Percentiles rank a stretch among this genome's conserved stretches.
Evolutionary conservation across 2,888 invertebrate genomes (phyloP).

Genomic region (Homarus gammarus): DNA sequence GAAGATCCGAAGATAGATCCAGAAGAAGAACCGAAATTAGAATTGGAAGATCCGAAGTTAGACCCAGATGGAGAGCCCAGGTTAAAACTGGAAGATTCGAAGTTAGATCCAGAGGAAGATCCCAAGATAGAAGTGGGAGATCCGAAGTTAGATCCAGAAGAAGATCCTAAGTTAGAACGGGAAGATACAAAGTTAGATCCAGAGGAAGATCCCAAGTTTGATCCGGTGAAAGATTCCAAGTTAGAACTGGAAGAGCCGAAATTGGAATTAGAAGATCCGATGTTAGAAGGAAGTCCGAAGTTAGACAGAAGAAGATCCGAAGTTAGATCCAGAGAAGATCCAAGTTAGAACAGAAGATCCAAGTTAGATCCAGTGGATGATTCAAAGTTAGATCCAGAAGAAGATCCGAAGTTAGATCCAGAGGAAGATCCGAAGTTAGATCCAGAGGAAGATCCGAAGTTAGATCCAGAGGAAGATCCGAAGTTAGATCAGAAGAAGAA

Average conservation of each 20-base stretch:
- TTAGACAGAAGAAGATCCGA: not conserved
- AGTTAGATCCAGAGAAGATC: not conserved
- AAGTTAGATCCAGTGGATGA: not conserved
- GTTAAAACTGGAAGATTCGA: not conserved
- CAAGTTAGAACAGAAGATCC: not conserved
- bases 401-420: no score
- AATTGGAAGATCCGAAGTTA: no score
- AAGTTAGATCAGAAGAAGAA: no score
- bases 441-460: no score
- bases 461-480: no score
- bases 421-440: no score
- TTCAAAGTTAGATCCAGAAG: not conserved
- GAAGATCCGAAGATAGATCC: no score
- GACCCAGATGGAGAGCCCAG: not conserved
- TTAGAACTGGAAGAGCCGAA: not conserved
- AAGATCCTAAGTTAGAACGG: not conserved
- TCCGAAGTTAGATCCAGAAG: not conserved
- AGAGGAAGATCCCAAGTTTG: not conserved
- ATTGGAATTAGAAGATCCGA: not conserved
- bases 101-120: not conserved
- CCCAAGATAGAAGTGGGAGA: not conserved
- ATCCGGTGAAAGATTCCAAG: not conserved
- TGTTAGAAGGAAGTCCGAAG: not conserved
- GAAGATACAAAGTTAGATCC: no score
- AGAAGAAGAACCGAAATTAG: no score